Base-by-base conservation (phyloP, 2,797 vertebrate species). In the Coendou prehensilis region DNA sequence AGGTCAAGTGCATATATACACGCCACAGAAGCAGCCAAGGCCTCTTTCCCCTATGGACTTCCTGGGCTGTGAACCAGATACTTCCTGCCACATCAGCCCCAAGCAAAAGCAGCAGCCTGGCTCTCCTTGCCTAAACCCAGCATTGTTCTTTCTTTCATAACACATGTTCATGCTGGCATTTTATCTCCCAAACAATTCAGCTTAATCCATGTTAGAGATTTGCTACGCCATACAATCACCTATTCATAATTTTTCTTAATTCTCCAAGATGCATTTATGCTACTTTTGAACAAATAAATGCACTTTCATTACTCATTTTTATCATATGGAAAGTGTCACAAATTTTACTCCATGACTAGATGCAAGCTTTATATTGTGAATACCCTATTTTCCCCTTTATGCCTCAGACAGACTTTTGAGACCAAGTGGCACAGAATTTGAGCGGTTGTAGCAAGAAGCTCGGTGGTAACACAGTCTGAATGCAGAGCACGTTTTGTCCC, bases 391-490 rank as follows among this genome's bases (percentile, higher is more conserved):
- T 67, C 37, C 52, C 83, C 41, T 45, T 94, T 95, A 26, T 20
- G 47, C 63, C 61, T 88, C 82, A 91, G 73, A 90, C 33, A 87
- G 86, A 81, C 95, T 93, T 90, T 83, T 83, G 92, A 86, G 67
- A 92, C 67, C 63, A 90, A 83, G 73, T 33, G 0, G 52, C 84
- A 67, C 78, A 30, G 17, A 82, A 57, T 61, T 71, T 87, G 67
- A 94, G 97, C 50, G 59, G 95, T 86, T 69, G 61, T n/a, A 71
- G 79, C 92, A 97, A 83, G 78, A 93, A 83, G 93, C 59, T 69
- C 57, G 54, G 76, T 1, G 17, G 41, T n/a, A 82, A 69, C 37
- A 93, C 52, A 94, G 63, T 63, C 63, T 33, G 41, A 92, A 89
- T 30, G 67, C 67, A 63, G 54, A 94, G 56, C 45, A 52, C 5